Evolutionary conservation across 2,797 vertebrate genomes (phyloP).

Genomic region (Octomys mimax): DNA sequence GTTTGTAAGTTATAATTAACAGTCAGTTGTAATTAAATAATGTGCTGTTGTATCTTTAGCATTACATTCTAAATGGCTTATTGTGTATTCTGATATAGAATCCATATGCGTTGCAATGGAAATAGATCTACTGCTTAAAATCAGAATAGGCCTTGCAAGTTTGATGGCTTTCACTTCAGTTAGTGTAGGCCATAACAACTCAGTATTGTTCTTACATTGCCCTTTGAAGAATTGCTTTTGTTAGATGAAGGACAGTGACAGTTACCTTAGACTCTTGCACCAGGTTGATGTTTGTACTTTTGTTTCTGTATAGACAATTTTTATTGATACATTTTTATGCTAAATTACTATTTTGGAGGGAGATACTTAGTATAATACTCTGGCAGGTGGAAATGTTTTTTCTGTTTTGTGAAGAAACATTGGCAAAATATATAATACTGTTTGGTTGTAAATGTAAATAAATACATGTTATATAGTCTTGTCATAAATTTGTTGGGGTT

Average conservation of each 20-base stretch:
- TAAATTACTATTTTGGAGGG: neutral
- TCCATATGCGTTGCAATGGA: neutral
- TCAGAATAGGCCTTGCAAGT: neutral
- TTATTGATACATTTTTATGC: neutral
- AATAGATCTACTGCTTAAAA: neutral
- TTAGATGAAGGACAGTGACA: neutral
- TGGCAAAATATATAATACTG: neutral
- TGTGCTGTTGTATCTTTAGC: neutral
- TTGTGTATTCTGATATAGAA: neutral
- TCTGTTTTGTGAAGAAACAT: neutral
- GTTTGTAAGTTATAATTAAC: neutral
- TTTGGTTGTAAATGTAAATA: slow-evolving; percentile 28
- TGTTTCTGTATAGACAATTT: neutral
- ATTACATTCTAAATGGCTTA: neutral
- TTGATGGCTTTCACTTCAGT: neutral
- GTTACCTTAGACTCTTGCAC: no score
- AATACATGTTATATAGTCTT: neutral
- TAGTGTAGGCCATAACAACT: no score
- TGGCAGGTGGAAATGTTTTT: neutral
- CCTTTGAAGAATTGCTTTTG: neutral
- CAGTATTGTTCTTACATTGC: neutral
- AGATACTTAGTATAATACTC: neutral
- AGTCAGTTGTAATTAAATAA: neutral
- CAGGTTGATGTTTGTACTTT: neutral
- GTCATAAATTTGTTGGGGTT: neutral